phyloP scores from a whole-genome alignment of 2,888 invertebrate genomes.

The Hololepta plana region DNA sequence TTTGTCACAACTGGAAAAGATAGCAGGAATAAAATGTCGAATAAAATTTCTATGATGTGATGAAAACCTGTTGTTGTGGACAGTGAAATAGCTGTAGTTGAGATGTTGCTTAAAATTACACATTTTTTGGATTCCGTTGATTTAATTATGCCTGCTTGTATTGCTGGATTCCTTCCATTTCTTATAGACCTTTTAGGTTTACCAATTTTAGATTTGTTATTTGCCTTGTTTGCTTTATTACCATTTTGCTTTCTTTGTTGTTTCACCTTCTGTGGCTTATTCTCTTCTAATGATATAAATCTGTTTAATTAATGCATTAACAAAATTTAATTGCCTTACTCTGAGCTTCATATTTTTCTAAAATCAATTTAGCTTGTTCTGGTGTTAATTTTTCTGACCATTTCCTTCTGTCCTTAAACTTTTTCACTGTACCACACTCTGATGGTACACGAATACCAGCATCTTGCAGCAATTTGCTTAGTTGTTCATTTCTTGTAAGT shows the following conservation, averaged over 20 bases:
- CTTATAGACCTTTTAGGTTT: constrained; percentile 4
- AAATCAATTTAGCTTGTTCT: constrained; percentile 19
- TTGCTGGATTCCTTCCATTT: constrained; percentile 6
- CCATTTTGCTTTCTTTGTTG: constrained; percentile 4
- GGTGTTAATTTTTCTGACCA: constrained; percentile 20
- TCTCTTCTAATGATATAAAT: constrained; percentile 13
- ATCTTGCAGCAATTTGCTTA: constrained; percentile 22
- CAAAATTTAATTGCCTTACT: constrained; percentile 18
- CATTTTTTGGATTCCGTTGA: no score
- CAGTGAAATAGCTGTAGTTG: constrained; percentile 1
- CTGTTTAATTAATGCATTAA: constrained; percentile 1
- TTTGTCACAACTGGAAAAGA: constrained; percentile 17
- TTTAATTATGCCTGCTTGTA: no score
- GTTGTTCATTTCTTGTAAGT: constrained; percentile 23
- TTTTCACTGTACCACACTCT: constrained; percentile 17
- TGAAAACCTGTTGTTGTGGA: no score
- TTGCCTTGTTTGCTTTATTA: constrained; percentile 6
- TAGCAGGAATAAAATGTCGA: no score
- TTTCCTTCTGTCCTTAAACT: constrained; percentile 14
- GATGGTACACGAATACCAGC: constrained; percentile 25
- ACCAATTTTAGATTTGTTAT: constrained; percentile 2
- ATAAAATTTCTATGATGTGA: no score
- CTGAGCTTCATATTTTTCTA: constrained; percentile 19
- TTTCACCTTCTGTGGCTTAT: constrained; percentile 8
- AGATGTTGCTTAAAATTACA: no score